Base-by-base conservation (phyloP, 2,888 invertebrate genomes). In the Epirrhoe tristata region DNA sequence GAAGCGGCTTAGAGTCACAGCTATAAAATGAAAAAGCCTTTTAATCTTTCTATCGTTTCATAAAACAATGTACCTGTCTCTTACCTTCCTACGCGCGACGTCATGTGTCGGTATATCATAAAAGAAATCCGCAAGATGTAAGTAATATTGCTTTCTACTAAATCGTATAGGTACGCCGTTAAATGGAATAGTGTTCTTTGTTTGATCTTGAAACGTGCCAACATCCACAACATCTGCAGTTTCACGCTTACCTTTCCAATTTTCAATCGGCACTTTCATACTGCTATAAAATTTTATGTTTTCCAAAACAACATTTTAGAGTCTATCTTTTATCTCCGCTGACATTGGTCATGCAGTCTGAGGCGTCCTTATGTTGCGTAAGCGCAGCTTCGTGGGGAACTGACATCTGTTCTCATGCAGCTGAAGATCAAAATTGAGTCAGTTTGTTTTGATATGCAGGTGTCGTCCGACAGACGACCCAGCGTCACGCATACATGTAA, bases 211-310 rank as follows among this genome's bases (percentile, higher is more conserved):
- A 64, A 64, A 63, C 67, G 67, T 64, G 67, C 67, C 57, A 60
- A 58, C 68, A 51, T 65, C 63, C 17, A 61, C 58, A 64, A 63
- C 74, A 93, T 92, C 92, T 93, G 93, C 88, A 86, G 88, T 92
- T 90, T 88, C 90, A 91, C 89, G 93, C 84, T 88, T 86, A 85
- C 88, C 87, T 88, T 89, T 86, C 85, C 85, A 87, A 90, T 91
- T 91, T 91, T 88, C 90, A 87, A 83, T 88, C 86, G 85, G 78
- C 77, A 81, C 80, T 84, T 86, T 84, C 85, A 81, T 78, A 81
- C 81, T 70, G 82, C 86, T 85, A 89, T 91, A 91, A 92, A 92
- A 88, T 70, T 90, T 88, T 84, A 89, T 86, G 84, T 87, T 86
- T 86, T 86, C 82, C 80, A 88, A 88, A 84, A 87, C 84, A 89